Conservation (phyloP, 2,888 invertebrate species). For the Acronicta psi region DNA sequence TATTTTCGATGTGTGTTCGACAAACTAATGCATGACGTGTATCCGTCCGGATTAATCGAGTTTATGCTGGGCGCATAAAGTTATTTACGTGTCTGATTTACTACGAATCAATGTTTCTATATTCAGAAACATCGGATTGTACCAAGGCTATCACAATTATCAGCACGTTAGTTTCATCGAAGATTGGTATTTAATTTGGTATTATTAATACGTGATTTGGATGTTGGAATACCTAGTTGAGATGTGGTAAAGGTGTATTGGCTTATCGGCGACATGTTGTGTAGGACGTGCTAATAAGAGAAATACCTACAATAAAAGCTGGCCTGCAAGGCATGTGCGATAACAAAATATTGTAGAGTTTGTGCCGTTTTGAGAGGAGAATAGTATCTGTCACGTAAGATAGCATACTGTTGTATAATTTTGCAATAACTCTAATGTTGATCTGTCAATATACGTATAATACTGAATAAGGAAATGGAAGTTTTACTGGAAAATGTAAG, state of each 20-base stretch:
- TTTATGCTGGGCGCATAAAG: constrained; percentile 56
- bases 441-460: background rate
- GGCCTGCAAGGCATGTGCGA: background rate
- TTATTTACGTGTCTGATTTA: constrained; percentile 64
- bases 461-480: constrained; percentile 4
- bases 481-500: constrained; percentile 53
- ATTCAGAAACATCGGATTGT: constrained; percentile 54
- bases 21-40: constrained; percentile 40
- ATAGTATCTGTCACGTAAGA: too few species aligned
- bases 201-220: constrained; percentile 34
- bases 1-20: constrained; percentile 26
- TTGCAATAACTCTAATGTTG: background rate
- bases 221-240: constrained; percentile 10
- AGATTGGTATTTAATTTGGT: constrained; percentile 26
- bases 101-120: constrained; percentile 58
- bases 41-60: constrained; percentile 53
- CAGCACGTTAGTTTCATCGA: constrained; percentile 25
- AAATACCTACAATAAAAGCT: constrained; percentile 13
- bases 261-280: constrained; percentile 22
- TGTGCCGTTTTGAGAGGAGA: too few species aligned
- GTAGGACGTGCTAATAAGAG: constrained; percentile 35
- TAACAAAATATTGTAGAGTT: too few species aligned
- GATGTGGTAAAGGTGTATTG: constrained; percentile 15
- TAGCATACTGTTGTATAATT: too few species aligned
- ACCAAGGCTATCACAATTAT: constrained; percentile 58